Percentiles rank a stretch among this genome's conserved stretches.
phyloP scores from a whole-genome alignment of 1,140 invertebrate genomes.

The Bilobella aurantiaca region DNA sequence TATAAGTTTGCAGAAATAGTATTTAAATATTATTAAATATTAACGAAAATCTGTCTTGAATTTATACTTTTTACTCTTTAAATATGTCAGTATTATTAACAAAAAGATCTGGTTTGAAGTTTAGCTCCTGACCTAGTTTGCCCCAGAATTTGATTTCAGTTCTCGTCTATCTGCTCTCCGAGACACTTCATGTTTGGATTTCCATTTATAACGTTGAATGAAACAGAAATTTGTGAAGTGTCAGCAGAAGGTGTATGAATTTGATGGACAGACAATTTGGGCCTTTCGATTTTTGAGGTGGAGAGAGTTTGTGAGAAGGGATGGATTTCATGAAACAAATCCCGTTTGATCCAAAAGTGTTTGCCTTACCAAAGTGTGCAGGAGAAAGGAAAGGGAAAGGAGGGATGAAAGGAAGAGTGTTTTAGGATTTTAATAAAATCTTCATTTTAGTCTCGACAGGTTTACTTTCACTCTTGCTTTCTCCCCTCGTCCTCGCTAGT shows the following conservation, averaged over 20 bases:
- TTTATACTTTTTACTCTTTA: not conserved
- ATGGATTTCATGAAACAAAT: not conserved
- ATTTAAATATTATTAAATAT: too few species aligned
- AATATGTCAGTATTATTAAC: not conserved
- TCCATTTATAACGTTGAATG: not conserved
- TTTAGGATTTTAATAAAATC: conserved; percentile 34
- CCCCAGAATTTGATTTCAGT: not conserved
- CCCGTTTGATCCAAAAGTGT: conserved; percentile 3
- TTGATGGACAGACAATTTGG: not conserved
- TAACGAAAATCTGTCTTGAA: not conserved
- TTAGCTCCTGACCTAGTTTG: too few species aligned
- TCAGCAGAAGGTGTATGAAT: not conserved
- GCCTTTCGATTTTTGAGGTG: not conserved
- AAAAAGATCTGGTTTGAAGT: too few species aligned
- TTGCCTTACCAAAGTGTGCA: not conserved
- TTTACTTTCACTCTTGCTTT: too few species aligned
- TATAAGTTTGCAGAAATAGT: too few species aligned
- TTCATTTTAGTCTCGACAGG: conserved; percentile 24
- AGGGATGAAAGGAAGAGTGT: not conserved
- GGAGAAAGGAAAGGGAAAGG: not conserved
- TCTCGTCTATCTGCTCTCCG: not conserved
- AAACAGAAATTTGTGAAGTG: not conserved
- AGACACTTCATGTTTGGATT: not conserved
- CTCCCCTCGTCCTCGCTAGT: too few species aligned
- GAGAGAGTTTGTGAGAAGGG: not conserved